Percentiles rank a stretch among this genome's conserved stretches.
These are phyloP conservation scores for Beroe ovata DNA, from an alignment of 37 sponge, comb jelly and placozoan genomes.

Conservation along the genomic window DNA sequence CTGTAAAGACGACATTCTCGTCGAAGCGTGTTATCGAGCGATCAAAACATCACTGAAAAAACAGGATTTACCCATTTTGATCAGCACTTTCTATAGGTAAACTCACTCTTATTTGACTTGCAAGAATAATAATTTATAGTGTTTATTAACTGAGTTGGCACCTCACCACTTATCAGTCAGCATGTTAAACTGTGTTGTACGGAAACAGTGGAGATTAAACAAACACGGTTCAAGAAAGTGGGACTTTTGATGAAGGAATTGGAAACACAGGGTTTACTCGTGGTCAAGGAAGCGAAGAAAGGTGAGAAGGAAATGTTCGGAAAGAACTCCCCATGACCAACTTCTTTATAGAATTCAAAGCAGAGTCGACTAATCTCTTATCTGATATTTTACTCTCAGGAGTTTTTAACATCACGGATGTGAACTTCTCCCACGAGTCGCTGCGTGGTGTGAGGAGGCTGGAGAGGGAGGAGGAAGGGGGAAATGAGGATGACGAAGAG, in stretches of 20 bases:
- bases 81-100: slow-evolving; percentile 53
- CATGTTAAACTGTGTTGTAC: not conserved
- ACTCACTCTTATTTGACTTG: too few relatives aligned
- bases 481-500: slow-evolving; percentile 38
- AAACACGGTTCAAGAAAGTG: slow-evolving; percentile 44
- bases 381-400: too few relatives aligned
- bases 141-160: too few relatives aligned
- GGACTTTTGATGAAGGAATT: slow-evolving; percentile 38
- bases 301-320: not conserved
- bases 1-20: slow-evolving; percentile 11
- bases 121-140: too few relatives aligned
- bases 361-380: too few relatives aligned
- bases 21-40: slow-evolving; percentile 36
- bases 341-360: too few relatives aligned
- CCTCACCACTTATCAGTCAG: slow-evolving; percentile 39
- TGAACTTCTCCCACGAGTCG: slow-evolving; percentile 23
- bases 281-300: slow-evolving; percentile 41
- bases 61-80: slow-evolving; percentile 18
- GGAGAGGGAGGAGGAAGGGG: slow-evolving; percentile 62
- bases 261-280: not conserved
- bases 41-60: slow-evolving; percentile 40
- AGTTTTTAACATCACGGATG: slow-evolving; percentile 42
- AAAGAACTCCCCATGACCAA: too few relatives aligned
- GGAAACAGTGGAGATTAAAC: slow-evolving; percentile 27
- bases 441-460: slow-evolving; percentile 17